Percentiles rank a stretch among this genome's conserved stretches.
phyloP scores from a whole-genome alignment of 2,113 vertebrate species.

The Calonectris borealis region DNA sequence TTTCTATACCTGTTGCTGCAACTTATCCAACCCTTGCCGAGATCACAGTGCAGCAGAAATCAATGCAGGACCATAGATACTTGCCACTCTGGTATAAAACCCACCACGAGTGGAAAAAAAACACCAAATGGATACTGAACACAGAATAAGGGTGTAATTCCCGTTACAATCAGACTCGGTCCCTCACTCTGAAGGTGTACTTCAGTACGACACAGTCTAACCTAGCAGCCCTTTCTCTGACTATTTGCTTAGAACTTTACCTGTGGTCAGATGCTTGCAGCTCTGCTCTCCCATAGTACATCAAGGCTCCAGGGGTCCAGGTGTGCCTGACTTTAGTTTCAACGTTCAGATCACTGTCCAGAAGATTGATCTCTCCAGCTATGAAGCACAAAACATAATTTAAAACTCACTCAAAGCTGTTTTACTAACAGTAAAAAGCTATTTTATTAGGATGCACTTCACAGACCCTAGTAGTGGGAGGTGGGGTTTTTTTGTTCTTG shows the following conservation, averaged over 20 bases:
- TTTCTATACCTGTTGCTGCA: background rate
- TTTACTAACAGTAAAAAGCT: background rate
- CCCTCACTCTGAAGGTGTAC: background rate
- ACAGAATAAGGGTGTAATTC: background rate
- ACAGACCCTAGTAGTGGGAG: background rate
- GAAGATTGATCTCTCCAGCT: constrained; percentile 77
- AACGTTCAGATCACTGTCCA: constrained; percentile 65
- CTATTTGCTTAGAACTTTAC: constrained; percentile 37
- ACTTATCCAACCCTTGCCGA: background rate
- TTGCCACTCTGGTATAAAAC: background rate
- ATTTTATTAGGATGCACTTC: background rate
- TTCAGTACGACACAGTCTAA: background rate
- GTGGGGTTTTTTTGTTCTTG: background rate
- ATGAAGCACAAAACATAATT: background rate
- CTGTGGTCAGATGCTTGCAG: constrained; percentile 83
- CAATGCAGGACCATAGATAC: background rate
- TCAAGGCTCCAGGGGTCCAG: constrained; percentile 79
- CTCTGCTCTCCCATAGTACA: constrained; percentile 81
- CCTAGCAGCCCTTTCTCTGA: background rate
- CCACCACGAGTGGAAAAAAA: background rate
- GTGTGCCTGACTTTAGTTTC: constrained; percentile 64
- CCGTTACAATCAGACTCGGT: background rate
- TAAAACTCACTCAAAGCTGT: background rate
- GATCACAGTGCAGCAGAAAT: background rate
- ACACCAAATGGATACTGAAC: background rate